phyloP scores from a whole-genome alignment of 2,113 vertebrate species.

The Triplophysa siluroides region DNA sequence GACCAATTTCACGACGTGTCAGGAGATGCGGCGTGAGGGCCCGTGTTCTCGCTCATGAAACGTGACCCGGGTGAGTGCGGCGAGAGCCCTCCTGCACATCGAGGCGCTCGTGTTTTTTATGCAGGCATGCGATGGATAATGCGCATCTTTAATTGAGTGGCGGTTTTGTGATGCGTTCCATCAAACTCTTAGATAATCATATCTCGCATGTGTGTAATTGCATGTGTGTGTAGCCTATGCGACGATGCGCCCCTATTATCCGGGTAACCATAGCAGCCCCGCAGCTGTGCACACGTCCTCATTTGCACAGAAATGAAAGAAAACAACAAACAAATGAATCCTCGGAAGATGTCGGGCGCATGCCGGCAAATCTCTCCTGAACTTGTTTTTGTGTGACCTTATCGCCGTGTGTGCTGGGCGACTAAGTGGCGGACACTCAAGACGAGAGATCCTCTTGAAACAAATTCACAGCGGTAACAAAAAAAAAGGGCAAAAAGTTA shows the following conservation, averaged over 20 bases:
- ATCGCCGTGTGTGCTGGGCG: background rate
- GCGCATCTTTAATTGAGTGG: background rate
- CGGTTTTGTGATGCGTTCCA: background rate
- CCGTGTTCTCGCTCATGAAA: background rate
- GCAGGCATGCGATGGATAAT: background rate
- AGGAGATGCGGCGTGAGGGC: background rate
- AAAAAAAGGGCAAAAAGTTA: background rate
- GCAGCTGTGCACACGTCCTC: slow-evolving; percentile 39
- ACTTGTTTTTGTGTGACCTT: slow-evolving; percentile 15
- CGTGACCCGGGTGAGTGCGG: background rate
- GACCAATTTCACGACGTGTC: background rate
- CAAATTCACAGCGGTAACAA: background rate
- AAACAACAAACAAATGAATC: slow-evolving; percentile 47
- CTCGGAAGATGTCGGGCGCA: slow-evolving; percentile 28
- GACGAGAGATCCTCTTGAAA: slow-evolving; percentile 4
- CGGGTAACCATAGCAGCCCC: slow-evolving; percentile 45
- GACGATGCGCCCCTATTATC: background rate
- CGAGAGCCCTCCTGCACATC: background rate
- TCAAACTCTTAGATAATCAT: slow-evolving; percentile 25
- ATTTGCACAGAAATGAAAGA: slow-evolving; percentile 54
- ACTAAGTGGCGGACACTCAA: background rate
- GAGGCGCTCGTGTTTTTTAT: background rate
- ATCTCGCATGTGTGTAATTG: slow-evolving; percentile 16
- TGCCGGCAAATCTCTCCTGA: background rate
- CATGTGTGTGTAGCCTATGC: background rate